Evolutionary conservation across 2,888 invertebrate genomes (phyloP).

Genomic region (Cetonia aurata): DNA sequence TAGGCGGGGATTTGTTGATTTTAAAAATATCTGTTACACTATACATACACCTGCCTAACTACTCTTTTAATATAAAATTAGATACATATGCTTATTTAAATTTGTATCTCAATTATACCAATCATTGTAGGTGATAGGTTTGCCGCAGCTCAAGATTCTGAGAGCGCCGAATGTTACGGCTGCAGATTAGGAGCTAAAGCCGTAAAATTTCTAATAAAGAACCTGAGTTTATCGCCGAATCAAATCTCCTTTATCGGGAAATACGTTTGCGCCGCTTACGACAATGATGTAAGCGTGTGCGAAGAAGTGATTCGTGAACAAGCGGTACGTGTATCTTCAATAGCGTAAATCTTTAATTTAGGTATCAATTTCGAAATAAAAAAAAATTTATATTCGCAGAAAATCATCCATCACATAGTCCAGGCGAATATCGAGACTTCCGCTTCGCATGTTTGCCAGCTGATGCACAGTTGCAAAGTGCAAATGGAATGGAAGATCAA

Average conservation of each 20-base stretch:
- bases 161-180: conserved; percentile 42
- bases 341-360: no score
- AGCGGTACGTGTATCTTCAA: conserved; percentile 17
- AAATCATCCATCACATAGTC: conserved; percentile 42
- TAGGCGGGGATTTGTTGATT: no score
- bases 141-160: conserved; percentile 7
- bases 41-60: no score
- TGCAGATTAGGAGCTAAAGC: conserved; percentile 40
- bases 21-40: no score
- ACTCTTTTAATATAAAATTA: no score
- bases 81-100: no score
- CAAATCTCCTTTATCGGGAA: conserved; percentile 38
- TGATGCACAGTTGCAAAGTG: conserved; percentile 40
- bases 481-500: conserved; percentile 41
- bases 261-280: conserved; percentile 40
- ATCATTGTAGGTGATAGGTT: conserved; percentile 9
- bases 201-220: conserved; percentile 33
- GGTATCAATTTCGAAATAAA: no score
- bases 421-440: conserved; percentile 38
- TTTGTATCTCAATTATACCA: no score
- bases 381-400: conserved; percentile 6
- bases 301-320: conserved; percentile 43
- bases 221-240: conserved; percentile 37
- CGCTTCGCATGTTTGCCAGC: conserved; percentile 37
- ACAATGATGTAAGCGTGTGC: conserved; percentile 42